A percentile compares a stretch with the other conserved stretches of the same genome.
phyloP scores from a whole-genome alignment of 2,797 vertebrate genomes.

The Okamejei kenojei region DNA sequence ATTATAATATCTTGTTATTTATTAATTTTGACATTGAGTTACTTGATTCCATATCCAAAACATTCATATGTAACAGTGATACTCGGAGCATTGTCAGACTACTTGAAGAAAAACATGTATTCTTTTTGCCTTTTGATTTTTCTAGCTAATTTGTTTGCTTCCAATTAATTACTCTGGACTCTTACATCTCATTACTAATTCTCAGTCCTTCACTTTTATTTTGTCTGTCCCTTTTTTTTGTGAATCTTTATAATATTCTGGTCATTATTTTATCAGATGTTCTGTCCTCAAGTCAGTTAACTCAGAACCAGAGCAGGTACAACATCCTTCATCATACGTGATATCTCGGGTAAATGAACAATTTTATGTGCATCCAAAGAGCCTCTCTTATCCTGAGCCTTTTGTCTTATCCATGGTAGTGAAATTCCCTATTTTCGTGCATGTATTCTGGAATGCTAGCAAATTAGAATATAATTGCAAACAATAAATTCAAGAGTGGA shows the following conservation, averaged over 20 bases:
- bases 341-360: background rate
- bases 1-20: background rate
- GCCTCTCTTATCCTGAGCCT: background rate
- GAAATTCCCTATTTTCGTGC: background rate
- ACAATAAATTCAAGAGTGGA: background rate
- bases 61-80: background rate
- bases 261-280: background rate
- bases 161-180: background rate
- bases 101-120: no score
- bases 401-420: background rate
- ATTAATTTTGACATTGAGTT: background rate
- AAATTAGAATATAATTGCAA: background rate
- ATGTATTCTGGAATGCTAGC: background rate
- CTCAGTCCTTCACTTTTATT: background rate
- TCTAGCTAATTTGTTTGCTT: background rate
- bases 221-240: background rate
- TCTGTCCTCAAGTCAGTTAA: no score
- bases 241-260: background rate
- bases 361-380: background rate
- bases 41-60: background rate
- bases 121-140: no score
- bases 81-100: background rate
- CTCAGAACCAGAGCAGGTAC: no score
- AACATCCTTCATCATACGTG: no score
- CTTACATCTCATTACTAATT: background rate